These are phyloP conservation scores for Diacarnus erythraeanus DNA, from an alignment of 37 sponge, comb jelly and placozoan species.

Conservation along the genomic window DNA sequence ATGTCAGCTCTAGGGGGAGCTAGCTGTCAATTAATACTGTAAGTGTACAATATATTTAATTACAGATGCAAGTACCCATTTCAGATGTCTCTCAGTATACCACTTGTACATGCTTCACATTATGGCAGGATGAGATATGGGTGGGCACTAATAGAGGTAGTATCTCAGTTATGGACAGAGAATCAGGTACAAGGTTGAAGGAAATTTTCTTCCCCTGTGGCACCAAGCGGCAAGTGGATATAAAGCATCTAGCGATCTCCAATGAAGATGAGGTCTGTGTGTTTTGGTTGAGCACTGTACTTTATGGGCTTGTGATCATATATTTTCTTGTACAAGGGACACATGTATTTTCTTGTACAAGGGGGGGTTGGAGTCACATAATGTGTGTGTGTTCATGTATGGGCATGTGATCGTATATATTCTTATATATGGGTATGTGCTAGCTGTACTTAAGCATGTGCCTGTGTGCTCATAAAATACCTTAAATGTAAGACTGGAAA, in stretches of 20 bases:
- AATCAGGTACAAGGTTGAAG: not conserved
- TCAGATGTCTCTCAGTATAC: conserved; percentile 16
- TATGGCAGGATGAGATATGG: conserved; percentile 42
- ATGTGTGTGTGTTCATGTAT: not conserved
- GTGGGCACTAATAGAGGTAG: conserved; percentile 56
- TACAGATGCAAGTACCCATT: conserved; percentile 59
- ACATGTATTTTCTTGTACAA: not conserved
- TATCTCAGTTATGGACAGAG: conserved; percentile 47
- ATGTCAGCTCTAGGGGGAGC: too few relatives aligned
- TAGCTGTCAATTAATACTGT: too few relatives aligned
- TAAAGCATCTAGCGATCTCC: conserved; percentile 61
- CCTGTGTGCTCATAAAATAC: too few relatives aligned
- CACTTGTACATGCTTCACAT: conserved; percentile 59
- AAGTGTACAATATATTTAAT: too few relatives aligned
- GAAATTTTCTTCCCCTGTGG: conserved; percentile 55
- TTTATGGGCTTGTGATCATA: not conserved
- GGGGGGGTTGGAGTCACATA: not conserved
- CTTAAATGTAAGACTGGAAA: too few relatives aligned
- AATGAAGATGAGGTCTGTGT: conserved; percentile 44
- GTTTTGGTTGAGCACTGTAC: not conserved
- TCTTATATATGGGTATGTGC: too few relatives aligned
- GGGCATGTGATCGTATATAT: not conserved
- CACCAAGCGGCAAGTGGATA: conserved; percentile 40
- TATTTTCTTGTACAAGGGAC: too few relatives aligned
- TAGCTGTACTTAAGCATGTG: too few relatives aligned